Evolutionary conservation across 2,797 vertebrate genomes (phyloP).

Genomic region (Pantherophis alleghaniensis): DNA sequence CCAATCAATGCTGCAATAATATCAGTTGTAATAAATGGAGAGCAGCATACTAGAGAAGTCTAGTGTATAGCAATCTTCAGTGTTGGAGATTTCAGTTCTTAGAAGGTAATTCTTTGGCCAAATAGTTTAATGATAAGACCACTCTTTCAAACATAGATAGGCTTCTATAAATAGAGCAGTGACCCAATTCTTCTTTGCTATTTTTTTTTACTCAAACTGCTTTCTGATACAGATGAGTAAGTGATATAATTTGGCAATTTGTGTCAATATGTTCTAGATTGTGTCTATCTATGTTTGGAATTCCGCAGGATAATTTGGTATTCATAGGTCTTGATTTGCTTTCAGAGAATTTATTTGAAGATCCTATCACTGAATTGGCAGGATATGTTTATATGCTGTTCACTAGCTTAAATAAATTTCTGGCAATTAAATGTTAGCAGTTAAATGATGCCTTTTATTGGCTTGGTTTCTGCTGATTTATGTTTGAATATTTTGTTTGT

Average conservation of each 20-base stretch:
- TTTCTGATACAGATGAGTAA: constrained; percentile 6
- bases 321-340: constrained; percentile 4
- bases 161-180: constrained; percentile 14
- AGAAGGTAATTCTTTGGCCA: not conserved
- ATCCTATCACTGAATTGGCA: not conserved
- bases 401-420: constrained; percentile 11
- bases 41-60: not conserved
- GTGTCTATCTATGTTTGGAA: not conserved
- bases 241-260: not conserved
- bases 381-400: not conserved
- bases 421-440: not conserved
- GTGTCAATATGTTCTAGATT: not conserved
- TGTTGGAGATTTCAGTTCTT: not conserved
- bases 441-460: not conserved
- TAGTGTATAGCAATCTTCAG: not conserved
- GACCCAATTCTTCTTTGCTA: not conserved
- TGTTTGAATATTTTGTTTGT: not conserved
- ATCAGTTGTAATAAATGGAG: not conserved
- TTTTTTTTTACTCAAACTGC: not conserved
- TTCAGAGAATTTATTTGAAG: not conserved
- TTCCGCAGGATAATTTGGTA: not conserved
- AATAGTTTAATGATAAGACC: constrained; percentile 1
- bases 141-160: constrained; percentile 2
- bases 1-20: not conserved
- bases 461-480: not conserved